phyloP scores from a whole-genome alignment of 1,140 invertebrate genomes.

The Aphelinus atriplicis region DNA sequence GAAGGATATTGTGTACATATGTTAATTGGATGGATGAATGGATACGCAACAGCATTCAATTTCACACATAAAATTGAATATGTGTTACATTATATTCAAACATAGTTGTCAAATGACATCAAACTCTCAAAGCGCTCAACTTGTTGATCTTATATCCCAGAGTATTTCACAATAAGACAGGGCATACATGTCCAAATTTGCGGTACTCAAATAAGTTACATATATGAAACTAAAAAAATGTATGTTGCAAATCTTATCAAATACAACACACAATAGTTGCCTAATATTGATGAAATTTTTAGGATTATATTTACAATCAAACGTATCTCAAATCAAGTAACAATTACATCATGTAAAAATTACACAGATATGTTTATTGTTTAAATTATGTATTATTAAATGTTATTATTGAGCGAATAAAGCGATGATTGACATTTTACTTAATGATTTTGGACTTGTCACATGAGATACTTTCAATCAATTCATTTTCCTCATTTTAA shows the following conservation, averaged over 20 bases:
- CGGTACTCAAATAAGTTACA: constrained; percentile 62
- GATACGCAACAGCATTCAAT: constrained; percentile 59
- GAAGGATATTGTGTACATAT: constrained; percentile 64
- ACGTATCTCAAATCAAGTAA: constrained; percentile 62
- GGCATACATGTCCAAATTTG: background rate
- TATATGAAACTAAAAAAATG: constrained; percentile 51
- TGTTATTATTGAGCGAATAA: constrained; percentile 67
- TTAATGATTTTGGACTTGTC: constrained; percentile 51
- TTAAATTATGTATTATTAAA: constrained; percentile 67
- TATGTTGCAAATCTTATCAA: constrained; percentile 64
- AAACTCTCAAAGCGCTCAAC: constrained; percentile 33
- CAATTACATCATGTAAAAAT: constrained; percentile 64
- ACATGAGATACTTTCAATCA: constrained; percentile 42
- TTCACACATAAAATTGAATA: constrained; percentile 58
- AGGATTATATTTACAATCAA: constrained; percentile 62
- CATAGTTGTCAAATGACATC: constrained; percentile 29
- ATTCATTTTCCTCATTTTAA: constrained; percentile 30
- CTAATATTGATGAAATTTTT: constrained; percentile 62
- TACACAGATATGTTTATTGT: constrained; percentile 61
- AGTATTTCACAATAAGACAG: constrained; percentile 20
- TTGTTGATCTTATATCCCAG: constrained; percentile 34
- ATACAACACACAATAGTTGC: constrained; percentile 64
- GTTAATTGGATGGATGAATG: constrained; percentile 65
- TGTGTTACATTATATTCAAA: constrained; percentile 43
- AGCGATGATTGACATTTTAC: constrained; percentile 62